Percentiles rank a stretch among this genome's conserved stretches.
Evolutionary conservation across 2,797 vertebrate genomes (phyloP).

Genomic region (Pseudochirops corinnae): DNA sequence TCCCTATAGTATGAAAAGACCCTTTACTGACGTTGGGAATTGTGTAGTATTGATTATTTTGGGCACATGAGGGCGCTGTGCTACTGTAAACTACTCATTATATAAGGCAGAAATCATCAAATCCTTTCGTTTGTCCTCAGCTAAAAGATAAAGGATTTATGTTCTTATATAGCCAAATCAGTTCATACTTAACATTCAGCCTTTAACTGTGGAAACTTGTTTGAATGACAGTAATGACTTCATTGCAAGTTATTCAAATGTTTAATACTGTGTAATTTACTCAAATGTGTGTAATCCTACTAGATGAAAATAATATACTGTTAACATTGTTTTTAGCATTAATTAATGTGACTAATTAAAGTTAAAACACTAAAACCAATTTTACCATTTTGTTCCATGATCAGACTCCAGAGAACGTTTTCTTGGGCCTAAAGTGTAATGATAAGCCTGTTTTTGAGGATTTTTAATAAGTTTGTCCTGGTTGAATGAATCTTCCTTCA

Average conservation of each 20-base stretch:
- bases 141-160: conserved; percentile 81
- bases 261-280: conserved; percentile 82
- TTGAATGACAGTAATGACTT: conserved; percentile 85
- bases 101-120: conserved; percentile 53
- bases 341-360: conserved; percentile 78
- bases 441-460: conserved; percentile 3
- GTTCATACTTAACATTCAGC: conserved; percentile 80
- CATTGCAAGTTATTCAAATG: conserved; percentile 82
- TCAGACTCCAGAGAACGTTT: conserved; percentile 51
- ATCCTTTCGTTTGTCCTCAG: conserved; percentile 67
- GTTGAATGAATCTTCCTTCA: background rate
- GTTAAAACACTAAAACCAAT: conserved; percentile 42
- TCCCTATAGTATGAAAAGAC: conserved; percentile 13
- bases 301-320: conserved; percentile 79
- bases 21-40: conserved; percentile 17
- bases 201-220: conserved; percentile 79
- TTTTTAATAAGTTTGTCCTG: conserved; percentile 19
- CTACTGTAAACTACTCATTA: conserved; percentile 63
- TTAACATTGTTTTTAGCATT: conserved; percentile 77
- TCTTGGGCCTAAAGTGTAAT: conserved; percentile 28
- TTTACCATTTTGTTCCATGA: conserved; percentile 38
- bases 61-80: conserved; percentile 82
- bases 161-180: conserved; percentile 80
- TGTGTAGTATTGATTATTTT: conserved; percentile 51
- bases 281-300: conserved; percentile 77